These are phyloP conservation scores for Cossypha niveicapilla DNA, from an alignment of 2,797 vertebrate species.

Conservation along the genomic window DNA sequence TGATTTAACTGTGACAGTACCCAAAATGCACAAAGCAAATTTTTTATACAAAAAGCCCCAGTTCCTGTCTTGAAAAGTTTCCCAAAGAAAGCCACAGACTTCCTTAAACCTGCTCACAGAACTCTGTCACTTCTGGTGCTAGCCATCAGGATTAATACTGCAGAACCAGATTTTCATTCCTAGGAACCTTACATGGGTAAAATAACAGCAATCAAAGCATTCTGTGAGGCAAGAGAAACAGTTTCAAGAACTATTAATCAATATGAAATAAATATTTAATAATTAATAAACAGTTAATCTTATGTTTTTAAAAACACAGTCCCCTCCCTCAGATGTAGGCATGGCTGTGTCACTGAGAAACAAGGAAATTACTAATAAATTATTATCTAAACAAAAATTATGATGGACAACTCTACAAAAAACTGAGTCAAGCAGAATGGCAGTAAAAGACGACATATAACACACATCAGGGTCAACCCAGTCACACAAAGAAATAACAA, in stretches of 20 bases:
- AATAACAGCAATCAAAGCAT: neutral
- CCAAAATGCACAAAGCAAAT: accelerated
- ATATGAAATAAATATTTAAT: neutral
- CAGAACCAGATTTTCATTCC: neutral
- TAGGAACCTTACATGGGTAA: neutral
- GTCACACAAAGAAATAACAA: neutral
- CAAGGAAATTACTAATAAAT: neutral
- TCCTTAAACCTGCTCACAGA: neutral
- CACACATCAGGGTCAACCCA: neutral
- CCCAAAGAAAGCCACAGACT: neutral
- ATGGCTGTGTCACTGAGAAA: neutral
- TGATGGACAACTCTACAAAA: neutral
- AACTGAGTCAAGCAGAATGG: neutral
- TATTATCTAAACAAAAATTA: neutral
- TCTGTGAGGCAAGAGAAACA: neutral
- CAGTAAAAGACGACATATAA: neutral
- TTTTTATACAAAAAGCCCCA: neutral
- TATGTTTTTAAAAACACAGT: neutral
- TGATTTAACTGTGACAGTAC: neutral
- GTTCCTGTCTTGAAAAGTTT: neutral
- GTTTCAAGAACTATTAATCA: neutral
- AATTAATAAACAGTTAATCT: neutral
- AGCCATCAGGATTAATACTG: accelerated
- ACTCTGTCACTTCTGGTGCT: neutral
- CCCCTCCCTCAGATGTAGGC: neutral